Conservation (phyloP, 2,797 vertebrate genomes). For the Echiichthys vipera region DNA sequence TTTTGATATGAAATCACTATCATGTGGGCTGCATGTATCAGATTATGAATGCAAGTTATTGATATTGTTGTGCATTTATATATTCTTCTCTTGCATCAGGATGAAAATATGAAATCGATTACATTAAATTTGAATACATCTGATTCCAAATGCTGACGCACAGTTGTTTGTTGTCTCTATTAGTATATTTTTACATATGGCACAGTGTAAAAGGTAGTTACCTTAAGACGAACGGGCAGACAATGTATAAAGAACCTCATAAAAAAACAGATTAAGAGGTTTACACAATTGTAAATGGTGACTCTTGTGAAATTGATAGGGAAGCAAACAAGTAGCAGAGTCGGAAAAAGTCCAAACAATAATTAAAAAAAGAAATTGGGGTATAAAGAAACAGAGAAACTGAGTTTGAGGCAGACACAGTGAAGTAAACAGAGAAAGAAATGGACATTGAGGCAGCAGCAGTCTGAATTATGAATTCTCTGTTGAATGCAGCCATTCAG, state of each 20-base stretch:
- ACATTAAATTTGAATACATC: not conserved
- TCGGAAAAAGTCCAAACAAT: not conserved
- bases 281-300: not conserved
- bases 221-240: not conserved
- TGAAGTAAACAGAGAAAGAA: not conserved
- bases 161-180: not conserved
- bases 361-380: too few relatives aligned
- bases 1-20: constrained; percentile 14
- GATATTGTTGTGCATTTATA: not conserved
- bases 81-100: not conserved
- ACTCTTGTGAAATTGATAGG: not conserved
- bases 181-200: not conserved
- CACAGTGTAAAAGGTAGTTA: not conserved
- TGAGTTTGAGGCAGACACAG: not conserved
- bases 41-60: not conserved
- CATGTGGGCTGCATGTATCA: not conserved
- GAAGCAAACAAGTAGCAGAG: not conserved
- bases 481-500: constrained; percentile 32
- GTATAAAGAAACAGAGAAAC: constrained; percentile 1
- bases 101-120: not conserved
- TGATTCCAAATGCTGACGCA: not conserved
- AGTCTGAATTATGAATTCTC: not conserved
- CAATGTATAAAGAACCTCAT: not conserved
- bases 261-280: not conserved
- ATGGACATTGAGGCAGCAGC: not conserved